Base-by-base conservation (phyloP, 2,888 invertebrate genomes). In the Pyrgus malvae region DNA sequence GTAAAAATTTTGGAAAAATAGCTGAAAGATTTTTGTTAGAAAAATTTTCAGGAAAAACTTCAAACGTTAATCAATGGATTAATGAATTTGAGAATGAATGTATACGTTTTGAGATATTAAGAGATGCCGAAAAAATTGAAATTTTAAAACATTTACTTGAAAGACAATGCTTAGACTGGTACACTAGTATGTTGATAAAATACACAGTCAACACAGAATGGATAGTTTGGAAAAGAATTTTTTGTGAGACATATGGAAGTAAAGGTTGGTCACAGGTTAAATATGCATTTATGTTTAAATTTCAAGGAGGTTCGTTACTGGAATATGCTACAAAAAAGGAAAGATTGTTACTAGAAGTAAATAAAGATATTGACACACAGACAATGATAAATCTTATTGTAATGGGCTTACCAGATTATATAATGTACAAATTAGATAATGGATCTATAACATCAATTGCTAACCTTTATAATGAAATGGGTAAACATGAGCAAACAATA, bases 251-350 rank as follows among this genome's bases (percentile, higher is more conserved):
- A 12, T 59, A 38, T 29, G 57, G 44, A 57, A 55, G 50, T 31
- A 57, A 55, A 53, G 59, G 59, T 14, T 60, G 56, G 62, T 56
- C 54, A 0, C 55, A 51, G 31, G 19, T 58, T 2, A 59, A 54
- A 55, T 61, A 59, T 56, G 60, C 62, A 1, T 55, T 56, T 25
- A 11, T 51, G 44, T 61, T 48, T 42, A 57, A 42, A 60, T 40
- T 21, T 42, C 42, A 38, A 50, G 23, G 11, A 3, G 58, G 60
- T 0, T 57, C 57, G 4, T 58, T 64, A 38, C 14, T 59, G 0
- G 61, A 65, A 6, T 63, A 65, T 56, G 63, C 63, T 1, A 11
- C 50, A 37, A 63, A 59, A 55, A 63, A 64, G 40, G 62, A 63
- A 49, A 61, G 21, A 55, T 14, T 63, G 1, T 49, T 62, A 49